Evolutionary conservation across 1,140 invertebrate species (phyloP), one percentile per base, ranked within the genome.

Genomic region (Heliothis virescens): DNA sequence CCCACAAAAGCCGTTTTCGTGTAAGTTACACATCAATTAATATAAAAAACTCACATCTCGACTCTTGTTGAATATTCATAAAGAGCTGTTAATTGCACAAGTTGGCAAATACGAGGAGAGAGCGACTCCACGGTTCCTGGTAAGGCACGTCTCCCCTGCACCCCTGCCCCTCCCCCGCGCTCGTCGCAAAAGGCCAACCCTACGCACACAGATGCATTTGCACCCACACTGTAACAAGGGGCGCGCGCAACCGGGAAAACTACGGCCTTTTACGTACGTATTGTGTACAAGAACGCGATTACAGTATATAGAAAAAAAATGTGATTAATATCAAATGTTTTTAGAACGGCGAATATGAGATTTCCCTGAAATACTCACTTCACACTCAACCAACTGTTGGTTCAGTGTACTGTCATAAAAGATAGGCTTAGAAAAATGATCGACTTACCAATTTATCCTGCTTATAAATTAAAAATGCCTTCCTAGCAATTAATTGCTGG

Each of bases 81-180:
- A 93, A 94, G 92, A 93, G 90, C 91, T 92, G 92, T 93, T 94
- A 94, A 94, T 94, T 94, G 92, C 92, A 92, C 92, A 94, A 93
- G 88, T 93, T 87, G 88, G 89, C 87, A 94, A 93, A 94, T 93
- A 93, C 91, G 84, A 83, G 87, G 88, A 91, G 89, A 90, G 89
- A 90, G 88, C 82, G 89, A 87, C 87, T 91, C 87, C 79, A 89
- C 86, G 84, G 87, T 91, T 91, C 90, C 89, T 89, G 83, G 88
- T 91, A 87, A 86, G 80, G 83, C 85, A 87, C 57, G 72, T 63
- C 52, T 53, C 52, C 34, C 79, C 63, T 60, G 65, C 82, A 57
- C 79, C 85, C 52, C 75, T 26, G 34, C 59, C 34, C 67, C 76
- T 41, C n/a, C 82, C 71, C n/a, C 41, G 53, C 63, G 81, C 41